phyloP scores from a whole-genome alignment of 2,888 invertebrate genomes.

The Volucella inflata region DNA sequence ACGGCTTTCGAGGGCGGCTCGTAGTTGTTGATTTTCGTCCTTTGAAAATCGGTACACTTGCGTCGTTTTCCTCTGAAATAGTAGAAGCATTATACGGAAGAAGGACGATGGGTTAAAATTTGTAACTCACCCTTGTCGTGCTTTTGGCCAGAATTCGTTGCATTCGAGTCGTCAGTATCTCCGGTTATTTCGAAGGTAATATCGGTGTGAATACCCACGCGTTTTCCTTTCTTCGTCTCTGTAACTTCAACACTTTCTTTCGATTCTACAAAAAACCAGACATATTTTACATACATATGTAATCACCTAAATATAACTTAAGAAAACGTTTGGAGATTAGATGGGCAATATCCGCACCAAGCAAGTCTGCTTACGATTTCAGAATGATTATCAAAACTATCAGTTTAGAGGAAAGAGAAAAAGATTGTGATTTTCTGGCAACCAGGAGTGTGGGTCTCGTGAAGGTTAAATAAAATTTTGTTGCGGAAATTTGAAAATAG shows the following conservation, averaged over 20 bases:
- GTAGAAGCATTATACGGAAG: not conserved
- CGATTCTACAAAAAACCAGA: constrained; percentile 78
- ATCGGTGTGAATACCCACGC: constrained; percentile 83
- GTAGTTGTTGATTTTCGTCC: constrained; percentile 79
- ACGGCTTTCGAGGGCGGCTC: constrained; percentile 79
- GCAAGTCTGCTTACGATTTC: too few relatives aligned
- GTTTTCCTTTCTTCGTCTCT: constrained; percentile 82
- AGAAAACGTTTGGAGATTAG: too few relatives aligned
- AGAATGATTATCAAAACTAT: too few relatives aligned
- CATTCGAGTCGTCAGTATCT: constrained; percentile 80
- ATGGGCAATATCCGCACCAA: too few relatives aligned
- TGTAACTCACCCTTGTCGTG: constrained; percentile 79
- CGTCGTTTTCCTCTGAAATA: constrained; percentile 80
- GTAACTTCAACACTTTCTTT: constrained; percentile 83
- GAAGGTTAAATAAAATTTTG: too few relatives aligned
- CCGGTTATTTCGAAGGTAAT: constrained; percentile 83
- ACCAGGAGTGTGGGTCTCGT: too few relatives aligned
- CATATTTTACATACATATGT: too few relatives aligned
- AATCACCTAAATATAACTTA: too few relatives aligned
- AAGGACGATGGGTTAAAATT: not conserved
- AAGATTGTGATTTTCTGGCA: too few relatives aligned
- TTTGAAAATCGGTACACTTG: constrained; percentile 83
- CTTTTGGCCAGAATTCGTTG: constrained; percentile 80
- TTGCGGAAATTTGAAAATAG: too few relatives aligned
- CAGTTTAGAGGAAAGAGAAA: too few relatives aligned